phyloP scores from a whole-genome alignment of 2,888 invertebrate genomes.

The Andricus quercusramuli region DNA sequence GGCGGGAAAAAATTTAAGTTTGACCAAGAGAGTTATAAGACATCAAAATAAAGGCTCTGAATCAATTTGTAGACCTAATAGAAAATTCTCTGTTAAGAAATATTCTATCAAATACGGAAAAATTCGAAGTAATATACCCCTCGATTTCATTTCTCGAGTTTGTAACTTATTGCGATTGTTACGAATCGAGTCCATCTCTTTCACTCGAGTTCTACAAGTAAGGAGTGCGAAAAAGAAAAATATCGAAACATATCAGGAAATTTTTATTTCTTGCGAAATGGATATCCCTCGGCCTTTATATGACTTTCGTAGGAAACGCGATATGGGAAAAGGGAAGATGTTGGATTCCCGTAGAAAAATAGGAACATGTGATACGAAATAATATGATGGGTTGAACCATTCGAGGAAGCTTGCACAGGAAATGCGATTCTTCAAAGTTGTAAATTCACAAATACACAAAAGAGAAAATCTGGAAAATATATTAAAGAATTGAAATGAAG shows the following conservation, averaged over 20 bases:
- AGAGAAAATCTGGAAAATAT: background rate
- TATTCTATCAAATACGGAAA: too few relatives aligned
- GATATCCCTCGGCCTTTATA: conserved; percentile 24
- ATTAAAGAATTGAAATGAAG: background rate
- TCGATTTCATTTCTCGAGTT: background rate
- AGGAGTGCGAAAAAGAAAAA: background rate
- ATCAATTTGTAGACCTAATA: too few relatives aligned
- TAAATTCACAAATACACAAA: background rate
- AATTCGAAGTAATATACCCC: too few relatives aligned
- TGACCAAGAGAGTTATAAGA: too few relatives aligned
- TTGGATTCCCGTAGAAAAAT: conserved; percentile 18
- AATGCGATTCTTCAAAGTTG: conserved; percentile 14
- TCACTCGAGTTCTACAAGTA: conserved; percentile 3
- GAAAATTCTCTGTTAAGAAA: too few relatives aligned
- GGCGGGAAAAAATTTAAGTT: too few relatives aligned
- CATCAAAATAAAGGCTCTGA: too few relatives aligned
- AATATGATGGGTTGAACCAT: conserved; percentile 30
- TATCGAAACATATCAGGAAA: conserved; percentile 18
- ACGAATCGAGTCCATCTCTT: background rate
- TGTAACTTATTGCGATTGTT: background rate
- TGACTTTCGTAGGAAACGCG: conserved; percentile 30
- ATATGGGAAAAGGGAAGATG: conserved; percentile 19
- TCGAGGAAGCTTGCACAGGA: conserved; percentile 11
- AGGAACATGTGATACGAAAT: conserved; percentile 40
- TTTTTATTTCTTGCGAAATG: conserved; percentile 11